Base-by-base conservation (phyloP, 2,113 vertebrate species). In the Equus quagga region DNA sequence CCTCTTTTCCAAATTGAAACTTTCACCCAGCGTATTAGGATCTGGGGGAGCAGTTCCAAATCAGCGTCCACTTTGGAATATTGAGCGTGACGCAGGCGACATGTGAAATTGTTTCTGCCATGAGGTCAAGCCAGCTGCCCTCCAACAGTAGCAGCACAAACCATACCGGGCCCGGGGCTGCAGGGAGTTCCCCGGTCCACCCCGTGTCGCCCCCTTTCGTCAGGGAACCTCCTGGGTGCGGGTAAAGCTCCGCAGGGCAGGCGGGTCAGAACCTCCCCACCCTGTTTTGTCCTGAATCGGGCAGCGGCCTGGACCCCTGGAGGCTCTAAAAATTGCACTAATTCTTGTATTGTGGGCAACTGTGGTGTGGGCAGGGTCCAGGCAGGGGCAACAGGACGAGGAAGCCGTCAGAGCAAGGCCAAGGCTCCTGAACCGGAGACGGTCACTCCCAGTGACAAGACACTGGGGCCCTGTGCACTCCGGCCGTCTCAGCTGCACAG, bases 391-490 rank as follows among this genome's bases (percentile, higher is more conserved):
- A 26, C 28, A 8, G 15, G 23, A 60, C n/a, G 18, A 26, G 0
- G 23, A 11, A 3, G 5, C 13, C 11, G 79, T 33, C 64, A 23
- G 8, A 24, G 19, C 4, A 14, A 73, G 51, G 44, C 5, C 0
- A 0, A 8, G 1, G 11, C 62, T 19, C 12, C 36, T 19, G 2
- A 33, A 12, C 28, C 54, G 1, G 31, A 14, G 31, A 12, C 0
- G 3, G 19, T 19, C 65, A n/a, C 85, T 8, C 3, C 6, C 0
- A 6, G 58, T 23, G 24, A 19, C 13, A 0, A 0, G n/a, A 19
- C 13, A 0, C 11, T 1, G 12, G n/a, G 31, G 54, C n/a, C 58
- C 44, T 0, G 0, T 3, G 5, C 1, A 0, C 0, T 21, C 33
- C 24, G 2, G 11, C 33, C 2, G 13, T 2, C 24, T 21, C 41